phyloP scores from a whole-genome alignment of 2,888 invertebrate genomes.

The Cryptus armator region DNA sequence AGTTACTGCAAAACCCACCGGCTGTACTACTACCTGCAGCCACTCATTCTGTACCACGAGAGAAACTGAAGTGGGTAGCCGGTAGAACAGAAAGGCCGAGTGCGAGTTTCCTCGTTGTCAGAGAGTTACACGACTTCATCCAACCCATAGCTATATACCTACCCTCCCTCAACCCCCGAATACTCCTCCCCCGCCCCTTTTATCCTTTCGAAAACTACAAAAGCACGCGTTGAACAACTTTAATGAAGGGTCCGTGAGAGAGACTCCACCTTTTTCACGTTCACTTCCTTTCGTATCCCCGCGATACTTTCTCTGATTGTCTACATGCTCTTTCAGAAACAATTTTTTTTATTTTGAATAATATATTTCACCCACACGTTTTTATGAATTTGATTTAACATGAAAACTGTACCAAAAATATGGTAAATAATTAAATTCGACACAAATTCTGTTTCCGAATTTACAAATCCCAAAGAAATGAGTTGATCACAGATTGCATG shows the following conservation, averaged over 20 bases:
- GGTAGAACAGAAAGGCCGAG: slow-evolving; percentile 42
- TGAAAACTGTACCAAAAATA: too few relatives aligned
- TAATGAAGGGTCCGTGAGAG: slow-evolving; percentile 73
- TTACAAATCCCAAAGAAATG: too few relatives aligned
- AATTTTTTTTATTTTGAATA: slow-evolving; percentile 26
- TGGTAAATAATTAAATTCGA: too few relatives aligned
- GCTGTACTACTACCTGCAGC: background rate
- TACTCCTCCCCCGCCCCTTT: slow-evolving; percentile 49
- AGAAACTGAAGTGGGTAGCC: slow-evolving; percentile 43
- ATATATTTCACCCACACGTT: background rate
- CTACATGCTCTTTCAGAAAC: slow-evolving; percentile 60
- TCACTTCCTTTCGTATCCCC: slow-evolving; percentile 27
- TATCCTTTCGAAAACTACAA: slow-evolving; percentile 72
- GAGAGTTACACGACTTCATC: slow-evolving; percentile 60
- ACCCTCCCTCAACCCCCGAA: background rate
- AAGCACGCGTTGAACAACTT: slow-evolving; percentile 74
- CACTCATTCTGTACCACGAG: slow-evolving; percentile 30
- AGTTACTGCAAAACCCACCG: slow-evolving; percentile 32
- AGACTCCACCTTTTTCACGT: slow-evolving; percentile 37
- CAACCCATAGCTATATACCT: slow-evolving; percentile 6
- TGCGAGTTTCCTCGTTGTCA: slow-evolving; percentile 62
- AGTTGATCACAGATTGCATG: too few relatives aligned
- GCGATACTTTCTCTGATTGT: slow-evolving; percentile 25
- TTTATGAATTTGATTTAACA: too few relatives aligned
- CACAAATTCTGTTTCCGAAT: too few relatives aligned